These are phyloP conservation scores for Myotis planiceps DNA, from an alignment of 2,797 vertebrate genomes.

Conservation along the genomic window DNA sequence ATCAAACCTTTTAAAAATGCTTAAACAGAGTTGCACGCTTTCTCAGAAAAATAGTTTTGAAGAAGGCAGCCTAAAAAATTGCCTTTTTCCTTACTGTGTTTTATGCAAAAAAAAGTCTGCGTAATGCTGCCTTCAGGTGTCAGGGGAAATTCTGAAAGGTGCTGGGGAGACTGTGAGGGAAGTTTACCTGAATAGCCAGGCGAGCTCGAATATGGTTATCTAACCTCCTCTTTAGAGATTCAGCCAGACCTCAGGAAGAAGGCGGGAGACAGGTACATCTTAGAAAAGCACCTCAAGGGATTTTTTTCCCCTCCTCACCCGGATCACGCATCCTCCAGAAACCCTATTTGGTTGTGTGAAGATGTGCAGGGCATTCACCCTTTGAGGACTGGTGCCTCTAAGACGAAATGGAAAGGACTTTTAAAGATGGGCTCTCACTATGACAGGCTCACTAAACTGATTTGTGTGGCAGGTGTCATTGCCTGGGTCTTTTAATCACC, in stretches of 20 bases:
- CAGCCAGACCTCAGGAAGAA: neutral
- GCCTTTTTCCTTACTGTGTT: neutral
- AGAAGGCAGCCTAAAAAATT: neutral
- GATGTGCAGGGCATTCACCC: too few species aligned
- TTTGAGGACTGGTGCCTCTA: neutral
- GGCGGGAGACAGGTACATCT: neutral
- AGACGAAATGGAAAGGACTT: neutral
- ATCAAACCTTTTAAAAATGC: neutral
- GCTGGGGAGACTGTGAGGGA: neutral
- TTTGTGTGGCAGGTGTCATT: neutral
- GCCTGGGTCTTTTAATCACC: neutral
- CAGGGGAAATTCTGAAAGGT: neutral
- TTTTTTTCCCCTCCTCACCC: neutral
- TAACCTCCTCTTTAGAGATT: neutral
- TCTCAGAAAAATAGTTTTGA: slow-evolving; percentile 5
- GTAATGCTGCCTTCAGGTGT: neutral
- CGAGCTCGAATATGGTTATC: neutral
- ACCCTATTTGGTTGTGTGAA: neutral
- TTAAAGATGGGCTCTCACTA: neutral
- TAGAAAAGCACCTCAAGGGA: neutral
- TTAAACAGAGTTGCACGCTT: neutral
- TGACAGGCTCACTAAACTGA: neutral
- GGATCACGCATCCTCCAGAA: neutral
- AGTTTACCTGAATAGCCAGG: neutral
- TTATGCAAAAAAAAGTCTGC: neutral